A percentile compares a stretch with the other conserved stretches of the same genome.
Conservation (phyloP, 2,888 invertebrate genomes). For the Temnothorax unifasciatus region DNA sequence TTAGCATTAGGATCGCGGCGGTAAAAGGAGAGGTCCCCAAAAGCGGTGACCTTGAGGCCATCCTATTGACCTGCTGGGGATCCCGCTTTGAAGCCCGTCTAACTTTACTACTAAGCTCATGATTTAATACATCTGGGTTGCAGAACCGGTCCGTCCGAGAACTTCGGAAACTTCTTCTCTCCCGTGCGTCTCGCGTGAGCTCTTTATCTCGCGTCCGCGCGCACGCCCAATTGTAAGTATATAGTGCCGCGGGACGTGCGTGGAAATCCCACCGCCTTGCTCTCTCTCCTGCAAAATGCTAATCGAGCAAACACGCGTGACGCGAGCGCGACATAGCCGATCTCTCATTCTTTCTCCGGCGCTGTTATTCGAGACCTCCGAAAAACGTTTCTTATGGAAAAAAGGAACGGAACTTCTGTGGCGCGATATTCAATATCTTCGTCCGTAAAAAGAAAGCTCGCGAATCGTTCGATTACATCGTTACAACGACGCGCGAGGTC, state of each 20-base stretch:
- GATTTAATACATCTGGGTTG: conserved; percentile 53
- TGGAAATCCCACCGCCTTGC: conserved; percentile 10
- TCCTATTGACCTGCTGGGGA: conserved; percentile 58
- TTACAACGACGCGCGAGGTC: conserved; percentile 63
- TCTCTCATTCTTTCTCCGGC: neutral
- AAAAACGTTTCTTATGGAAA: neutral
- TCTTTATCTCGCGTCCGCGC: conserved; percentile 44
- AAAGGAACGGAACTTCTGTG: neutral
- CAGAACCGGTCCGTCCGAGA: conserved; percentile 51
- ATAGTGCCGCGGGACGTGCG: conserved; percentile 1
- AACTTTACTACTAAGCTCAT: conserved; percentile 44
- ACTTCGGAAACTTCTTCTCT: conserved; percentile 30
- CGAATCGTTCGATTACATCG: conserved; percentile 58
- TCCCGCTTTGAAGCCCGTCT: conserved; percentile 44
- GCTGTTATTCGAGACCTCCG: neutral
- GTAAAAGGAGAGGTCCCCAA: conserved; percentile 26
- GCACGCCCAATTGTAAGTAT: conserved; percentile 40
- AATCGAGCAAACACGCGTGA: conserved; percentile 49
- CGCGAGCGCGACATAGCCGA: conserved; percentile 24
- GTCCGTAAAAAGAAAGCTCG: conserved; percentile 39
- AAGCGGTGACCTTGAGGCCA: conserved; percentile 48
- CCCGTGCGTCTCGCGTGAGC: conserved; percentile 4
- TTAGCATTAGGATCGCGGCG: neutral
- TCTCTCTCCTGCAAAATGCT: conserved; percentile 46
- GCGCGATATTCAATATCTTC: neutral